Evolutionary conservation across 2,888 invertebrate genomes (phyloP).

Genomic region (Gortyna flavago): DNA sequence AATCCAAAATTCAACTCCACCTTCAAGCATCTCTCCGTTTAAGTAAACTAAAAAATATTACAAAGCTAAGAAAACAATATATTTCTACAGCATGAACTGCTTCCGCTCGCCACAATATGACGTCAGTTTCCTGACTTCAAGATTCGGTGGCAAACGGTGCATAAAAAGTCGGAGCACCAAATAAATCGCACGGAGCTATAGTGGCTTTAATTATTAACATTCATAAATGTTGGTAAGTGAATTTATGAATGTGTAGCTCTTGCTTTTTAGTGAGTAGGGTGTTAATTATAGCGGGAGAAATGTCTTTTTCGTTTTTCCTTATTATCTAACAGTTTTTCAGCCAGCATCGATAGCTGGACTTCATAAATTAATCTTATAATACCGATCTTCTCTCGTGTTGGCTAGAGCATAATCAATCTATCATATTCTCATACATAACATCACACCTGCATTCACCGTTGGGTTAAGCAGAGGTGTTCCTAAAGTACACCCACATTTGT

Average conservation of each 20-base stretch:
- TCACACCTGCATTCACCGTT: too few species aligned
- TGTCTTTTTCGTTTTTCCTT: background rate
- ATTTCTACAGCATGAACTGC: conserved; percentile 6
- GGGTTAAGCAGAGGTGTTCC: too few species aligned
- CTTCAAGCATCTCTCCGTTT: background rate
- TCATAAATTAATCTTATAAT: background rate
- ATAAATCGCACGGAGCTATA: conserved; percentile 62
- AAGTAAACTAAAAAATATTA: conserved; percentile 17
- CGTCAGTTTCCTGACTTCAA: conserved; percentile 36
- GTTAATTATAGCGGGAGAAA: conserved; percentile 63
- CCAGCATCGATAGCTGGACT: background rate
- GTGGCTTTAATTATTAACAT: conserved; percentile 83
- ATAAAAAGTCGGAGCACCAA: conserved; percentile 57
- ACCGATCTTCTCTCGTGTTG: background rate
- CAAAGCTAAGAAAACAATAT: conserved; percentile 23
- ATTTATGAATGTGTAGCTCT: conserved; percentile 83
- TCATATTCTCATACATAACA: background rate
- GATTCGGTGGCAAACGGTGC: conserved; percentile 42
- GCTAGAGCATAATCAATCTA: background rate
- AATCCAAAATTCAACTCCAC: background rate
- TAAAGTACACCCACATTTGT: too few species aligned
- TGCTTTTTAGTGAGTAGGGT: conserved; percentile 69
- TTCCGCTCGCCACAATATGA: conserved; percentile 37
- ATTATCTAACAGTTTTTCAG: background rate
- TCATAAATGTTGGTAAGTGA: conserved; percentile 85